Evolutionary conservation across 2,888 invertebrate species (phyloP).

Genomic region (Drosophila sordidapex): DNA sequence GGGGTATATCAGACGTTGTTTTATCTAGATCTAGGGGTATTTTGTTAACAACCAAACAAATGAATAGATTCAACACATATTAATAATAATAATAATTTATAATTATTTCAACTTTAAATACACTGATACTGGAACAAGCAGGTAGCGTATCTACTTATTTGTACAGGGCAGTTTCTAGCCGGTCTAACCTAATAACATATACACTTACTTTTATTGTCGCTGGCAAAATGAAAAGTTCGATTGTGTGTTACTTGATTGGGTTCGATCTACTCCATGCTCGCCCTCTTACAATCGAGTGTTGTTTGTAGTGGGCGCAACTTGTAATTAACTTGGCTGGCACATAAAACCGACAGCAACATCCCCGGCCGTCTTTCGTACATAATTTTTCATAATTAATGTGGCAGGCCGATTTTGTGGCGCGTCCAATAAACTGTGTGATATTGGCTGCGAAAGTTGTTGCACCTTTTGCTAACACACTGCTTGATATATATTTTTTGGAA

Average conservation of each 20-base stretch:
- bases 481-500: conserved; percentile 28
- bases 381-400: conserved; percentile 69
- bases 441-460: conserved; percentile 66
- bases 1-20: conserved; percentile 11
- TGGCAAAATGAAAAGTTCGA: conserved; percentile 70
- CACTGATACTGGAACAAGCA: background rate
- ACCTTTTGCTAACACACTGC: conserved; percentile 17
- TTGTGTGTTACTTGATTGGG: conserved; percentile 75
- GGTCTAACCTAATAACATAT: background rate
- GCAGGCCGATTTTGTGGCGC: conserved; percentile 43
- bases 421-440: conserved; percentile 61
- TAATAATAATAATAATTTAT: background rate
- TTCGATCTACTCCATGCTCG: conserved; percentile 33
- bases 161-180: conserved; percentile 10
- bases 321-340: conserved; percentile 76
- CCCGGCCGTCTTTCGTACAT: conserved; percentile 51
- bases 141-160: too few relatives aligned
- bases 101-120: background rate
- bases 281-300: conserved; percentile 31
- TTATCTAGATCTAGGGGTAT: background rate
- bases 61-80: background rate
- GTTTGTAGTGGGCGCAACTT: conserved; percentile 77
- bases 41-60: background rate
- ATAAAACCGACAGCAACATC: conserved; percentile 42
- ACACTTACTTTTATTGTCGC: conserved; percentile 57